Evolutionary conservation across 2,888 invertebrate species (phyloP).

Genomic region (Acheta domesticus): DNA sequence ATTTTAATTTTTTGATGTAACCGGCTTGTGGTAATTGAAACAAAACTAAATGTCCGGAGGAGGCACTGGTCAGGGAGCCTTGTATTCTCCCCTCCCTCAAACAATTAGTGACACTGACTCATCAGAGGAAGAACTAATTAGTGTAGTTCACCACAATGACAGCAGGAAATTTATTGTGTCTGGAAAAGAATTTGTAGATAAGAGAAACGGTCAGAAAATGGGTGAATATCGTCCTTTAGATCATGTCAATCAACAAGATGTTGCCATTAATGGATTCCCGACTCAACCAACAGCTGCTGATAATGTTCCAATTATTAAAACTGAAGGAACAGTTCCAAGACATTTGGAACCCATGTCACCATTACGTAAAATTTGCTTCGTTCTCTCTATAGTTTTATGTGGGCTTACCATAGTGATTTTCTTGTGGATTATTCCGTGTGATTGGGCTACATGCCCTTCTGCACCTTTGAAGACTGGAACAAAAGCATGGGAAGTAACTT

Average conservation of each 20-base stretch:
- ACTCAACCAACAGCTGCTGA: constrained; percentile 30
- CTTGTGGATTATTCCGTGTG: constrained; percentile 73
- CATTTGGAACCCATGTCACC: constrained; percentile 59
- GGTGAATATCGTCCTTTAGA: constrained; percentile 38
- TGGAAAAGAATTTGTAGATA: constrained; percentile 29
- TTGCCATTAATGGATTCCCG: constrained; percentile 34
- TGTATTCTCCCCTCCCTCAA: constrained; percentile 74
- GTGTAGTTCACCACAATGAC: constrained; percentile 31
- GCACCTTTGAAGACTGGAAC: constrained; percentile 32
- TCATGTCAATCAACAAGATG: constrained; percentile 33
- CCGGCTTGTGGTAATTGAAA: neutral
- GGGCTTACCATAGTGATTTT: constrained; percentile 69
- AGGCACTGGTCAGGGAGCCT: constrained; percentile 40
- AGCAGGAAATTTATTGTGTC: constrained; percentile 32
- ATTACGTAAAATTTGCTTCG: constrained; percentile 64
- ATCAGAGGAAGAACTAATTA: constrained; percentile 59
- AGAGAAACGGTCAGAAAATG: constrained; percentile 36
- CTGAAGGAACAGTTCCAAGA: constrained; percentile 23
- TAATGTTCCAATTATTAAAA: constrained; percentile 34
- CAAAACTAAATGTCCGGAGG: constrained; percentile 36
- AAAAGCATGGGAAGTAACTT: constrained; percentile 46
- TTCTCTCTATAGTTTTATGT: constrained; percentile 67
- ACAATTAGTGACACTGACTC: constrained; percentile 74
- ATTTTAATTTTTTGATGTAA: constrained; percentile 20
- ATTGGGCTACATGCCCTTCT: constrained; percentile 61